Conservation (phyloP, 2,797 vertebrate species). For the Spea hammondii region DNA sequence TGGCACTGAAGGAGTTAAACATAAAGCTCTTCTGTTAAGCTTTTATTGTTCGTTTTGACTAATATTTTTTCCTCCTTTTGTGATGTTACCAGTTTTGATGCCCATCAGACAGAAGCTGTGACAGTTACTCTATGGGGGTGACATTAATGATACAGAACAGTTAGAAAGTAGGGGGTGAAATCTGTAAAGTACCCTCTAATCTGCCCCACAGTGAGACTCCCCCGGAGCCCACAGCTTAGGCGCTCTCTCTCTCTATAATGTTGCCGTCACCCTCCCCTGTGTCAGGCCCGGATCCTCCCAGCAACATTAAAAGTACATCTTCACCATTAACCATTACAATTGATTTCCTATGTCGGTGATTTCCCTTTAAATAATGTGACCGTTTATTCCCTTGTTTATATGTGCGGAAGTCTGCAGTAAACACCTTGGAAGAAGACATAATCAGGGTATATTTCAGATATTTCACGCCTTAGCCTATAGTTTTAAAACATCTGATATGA, state of each 20-base stretch:
- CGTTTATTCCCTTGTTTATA: slow-evolving; percentile 17
- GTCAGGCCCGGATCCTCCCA: slow-evolving; percentile 3
- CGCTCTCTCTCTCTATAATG: neutral
- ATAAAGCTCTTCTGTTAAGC: neutral
- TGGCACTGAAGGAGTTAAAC: neutral
- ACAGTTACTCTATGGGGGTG: too few relatives aligned
- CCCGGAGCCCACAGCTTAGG: too few relatives aligned
- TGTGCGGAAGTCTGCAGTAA: neutral
- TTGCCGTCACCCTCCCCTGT: neutral
- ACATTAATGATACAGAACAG: too few relatives aligned
- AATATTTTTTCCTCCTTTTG: neutral
- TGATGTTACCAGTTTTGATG: neutral
- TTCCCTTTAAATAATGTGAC: slow-evolving; percentile 44
- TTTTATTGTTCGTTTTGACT: neutral
- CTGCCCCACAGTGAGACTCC: neutral
- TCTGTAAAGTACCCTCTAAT: neutral
- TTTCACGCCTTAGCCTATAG: too few relatives aligned
- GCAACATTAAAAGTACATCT: slow-evolving; percentile 35
- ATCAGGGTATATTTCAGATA: too few relatives aligned
- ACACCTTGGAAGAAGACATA: too few relatives aligned
- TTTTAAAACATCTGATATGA: too few relatives aligned
- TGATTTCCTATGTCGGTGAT: slow-evolving; percentile 46
- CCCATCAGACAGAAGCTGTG: neutral
- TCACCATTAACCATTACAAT: slow-evolving; percentile 33
- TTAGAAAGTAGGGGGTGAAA: too few relatives aligned